Conservation (phyloP, 2,888 invertebrate genomes). For the Hypomecis atomaria region DNA sequence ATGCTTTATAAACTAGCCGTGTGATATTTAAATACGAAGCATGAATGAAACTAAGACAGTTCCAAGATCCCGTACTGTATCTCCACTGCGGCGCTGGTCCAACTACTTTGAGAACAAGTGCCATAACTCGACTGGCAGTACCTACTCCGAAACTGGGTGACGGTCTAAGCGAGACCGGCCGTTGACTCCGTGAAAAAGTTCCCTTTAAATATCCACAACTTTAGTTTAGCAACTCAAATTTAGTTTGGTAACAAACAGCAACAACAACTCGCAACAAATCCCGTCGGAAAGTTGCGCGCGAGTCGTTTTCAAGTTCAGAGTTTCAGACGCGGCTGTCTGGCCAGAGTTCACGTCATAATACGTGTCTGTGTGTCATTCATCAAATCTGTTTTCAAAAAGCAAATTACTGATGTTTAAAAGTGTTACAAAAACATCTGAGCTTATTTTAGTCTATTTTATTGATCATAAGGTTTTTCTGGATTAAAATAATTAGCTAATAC, state of each 20-base stretch:
- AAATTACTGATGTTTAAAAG: too few relatives aligned
- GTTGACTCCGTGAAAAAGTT: slow-evolving; percentile 85
- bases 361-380: slow-evolving; percentile 5
- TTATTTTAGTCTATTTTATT: neutral
- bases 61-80: slow-evolving; percentile 22
- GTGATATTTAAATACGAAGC: neutral
- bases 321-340: slow-evolving; percentile 46
- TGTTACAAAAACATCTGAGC: neutral
- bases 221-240: slow-evolving; percentile 84
- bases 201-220: slow-evolving; percentile 84
- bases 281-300: slow-evolving; percentile 79
- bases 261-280: slow-evolving; percentile 83
- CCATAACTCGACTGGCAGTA: slow-evolving; percentile 77
- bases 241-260: slow-evolving; percentile 82
- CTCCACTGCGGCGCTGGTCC: slow-evolving; percentile 54
- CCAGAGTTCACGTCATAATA: slow-evolving; percentile 16
- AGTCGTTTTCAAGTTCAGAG: slow-evolving; percentile 81
- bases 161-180: slow-evolving; percentile 80
- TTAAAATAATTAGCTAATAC: too few relatives aligned
- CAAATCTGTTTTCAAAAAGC: neutral
- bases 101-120: slow-evolving; percentile 83
- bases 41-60: neutral
- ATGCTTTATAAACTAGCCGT: too few relatives aligned
- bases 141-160: slow-evolving; percentile 83
- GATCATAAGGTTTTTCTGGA: too few relatives aligned